phyloP scores from a whole-genome alignment of 2,113 vertebrate genomes.

The Antennarius striatus region DNA sequence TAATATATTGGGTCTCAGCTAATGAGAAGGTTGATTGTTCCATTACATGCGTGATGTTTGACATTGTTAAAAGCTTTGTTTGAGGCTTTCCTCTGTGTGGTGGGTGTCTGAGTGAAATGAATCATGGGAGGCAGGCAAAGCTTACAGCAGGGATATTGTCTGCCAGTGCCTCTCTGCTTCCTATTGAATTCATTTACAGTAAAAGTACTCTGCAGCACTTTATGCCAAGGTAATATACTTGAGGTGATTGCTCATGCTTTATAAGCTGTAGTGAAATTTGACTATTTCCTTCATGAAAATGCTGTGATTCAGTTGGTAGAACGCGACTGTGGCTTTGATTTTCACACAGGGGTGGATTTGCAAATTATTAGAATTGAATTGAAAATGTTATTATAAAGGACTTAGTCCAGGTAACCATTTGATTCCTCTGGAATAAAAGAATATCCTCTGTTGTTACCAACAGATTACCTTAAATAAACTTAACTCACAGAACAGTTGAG shows the following conservation, averaged over 20 bases:
- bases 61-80: constrained; percentile 36
- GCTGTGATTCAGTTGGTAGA: background rate
- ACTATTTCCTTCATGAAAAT: constrained; percentile 23
- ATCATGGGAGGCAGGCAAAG: constrained; percentile 29
- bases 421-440: too few relatives aligned
- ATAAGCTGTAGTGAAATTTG: constrained; percentile 20
- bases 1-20: background rate
- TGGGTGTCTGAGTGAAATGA: constrained; percentile 15
- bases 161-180: constrained; percentile 28
- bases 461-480: too few relatives aligned
- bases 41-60: constrained; percentile 29
- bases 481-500: too few relatives aligned
- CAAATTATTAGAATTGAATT: too few relatives aligned
- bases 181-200: constrained; percentile 32
- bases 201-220: constrained; percentile 24
- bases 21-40: constrained; percentile 19
- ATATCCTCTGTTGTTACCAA: too few relatives aligned
- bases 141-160: constrained; percentile 29
- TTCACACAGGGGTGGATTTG: too few relatives aligned
- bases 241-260: constrained; percentile 27
- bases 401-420: too few relatives aligned
- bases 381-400: too few relatives aligned
- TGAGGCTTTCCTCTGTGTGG: constrained; percentile 18
- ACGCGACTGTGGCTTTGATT: too few relatives aligned
- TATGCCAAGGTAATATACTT: constrained; percentile 15